A percentile compares a stretch with the other conserved stretches of the same genome.
These are phyloP conservation scores for Apodemus sylvaticus DNA, from an alignment of 2,113 vertebrate genomes.

Conservation along the genomic window DNA sequence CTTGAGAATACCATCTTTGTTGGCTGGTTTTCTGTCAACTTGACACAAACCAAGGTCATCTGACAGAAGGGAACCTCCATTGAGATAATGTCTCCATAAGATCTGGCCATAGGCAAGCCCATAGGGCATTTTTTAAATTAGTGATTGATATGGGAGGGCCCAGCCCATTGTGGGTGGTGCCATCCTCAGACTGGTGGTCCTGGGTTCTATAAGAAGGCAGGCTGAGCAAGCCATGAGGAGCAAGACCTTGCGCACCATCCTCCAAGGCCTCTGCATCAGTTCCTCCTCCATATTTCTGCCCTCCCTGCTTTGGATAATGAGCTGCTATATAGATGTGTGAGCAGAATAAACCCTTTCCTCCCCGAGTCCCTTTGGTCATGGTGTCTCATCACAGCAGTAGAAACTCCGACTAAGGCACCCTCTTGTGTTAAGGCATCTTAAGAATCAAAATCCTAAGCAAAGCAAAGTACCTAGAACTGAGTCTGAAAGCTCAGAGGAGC, in stretches of 20 bases:
- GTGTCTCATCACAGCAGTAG: background rate
- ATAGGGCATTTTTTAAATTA: background rate
- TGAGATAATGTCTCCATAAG: background rate
- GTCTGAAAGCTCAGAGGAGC: background rate
- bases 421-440: background rate
- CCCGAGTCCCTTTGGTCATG: background rate
- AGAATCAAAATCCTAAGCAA: constrained; percentile 10
- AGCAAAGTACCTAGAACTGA: background rate
- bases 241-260: background rate
- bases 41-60: background rate
- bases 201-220: background rate
- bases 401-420: background rate
- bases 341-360: background rate
- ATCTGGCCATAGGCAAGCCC: background rate
- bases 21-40: background rate
- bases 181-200: background rate
- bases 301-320: background rate
- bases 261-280: background rate
- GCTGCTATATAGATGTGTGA: background rate
- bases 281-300: background rate
- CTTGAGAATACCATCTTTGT: background rate
- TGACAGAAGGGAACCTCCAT: background rate
- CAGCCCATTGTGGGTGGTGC: background rate
- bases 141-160: background rate
- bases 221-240: background rate